Percentiles rank a stretch among this genome's conserved stretches.
These are phyloP conservation scores for Bovichtus variegatus DNA, from an alignment of 2,797 vertebrate genomes.

Conservation along the genomic window DNA sequence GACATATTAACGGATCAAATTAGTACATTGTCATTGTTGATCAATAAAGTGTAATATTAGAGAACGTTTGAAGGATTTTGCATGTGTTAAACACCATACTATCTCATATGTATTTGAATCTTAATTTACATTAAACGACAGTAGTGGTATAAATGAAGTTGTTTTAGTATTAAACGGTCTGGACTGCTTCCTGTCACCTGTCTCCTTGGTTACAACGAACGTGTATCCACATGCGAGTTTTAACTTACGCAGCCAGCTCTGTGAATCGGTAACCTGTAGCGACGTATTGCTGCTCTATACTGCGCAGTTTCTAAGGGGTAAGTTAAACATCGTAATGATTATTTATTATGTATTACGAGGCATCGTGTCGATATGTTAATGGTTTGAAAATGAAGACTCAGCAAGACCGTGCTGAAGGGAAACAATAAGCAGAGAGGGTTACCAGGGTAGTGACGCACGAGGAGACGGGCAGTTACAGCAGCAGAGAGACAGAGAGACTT, in stretches of 20 bases:
- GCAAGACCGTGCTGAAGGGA: not conserved
- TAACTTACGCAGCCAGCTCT: slow-evolving; percentile 7
- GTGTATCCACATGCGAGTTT: slow-evolving; percentile 14
- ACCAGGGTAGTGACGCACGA: slow-evolving; percentile 53
- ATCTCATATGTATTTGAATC: too few relatives aligned
- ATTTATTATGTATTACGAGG: not conserved
- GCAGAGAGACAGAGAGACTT: not conserved
- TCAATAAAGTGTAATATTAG: too few relatives aligned
- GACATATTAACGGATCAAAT: not conserved
- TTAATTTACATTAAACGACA: not conserved
- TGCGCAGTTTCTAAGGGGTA: slow-evolving; percentile 11
- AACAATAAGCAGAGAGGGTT: slow-evolving; percentile 11
- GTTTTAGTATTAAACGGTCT: not conserved
- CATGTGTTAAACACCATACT: too few relatives aligned
- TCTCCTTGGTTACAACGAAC: slow-evolving; percentile 52
- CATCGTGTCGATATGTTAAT: not conserved
- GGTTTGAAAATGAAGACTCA: not conserved
- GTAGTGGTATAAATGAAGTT: not conserved
- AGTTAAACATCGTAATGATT: not conserved
- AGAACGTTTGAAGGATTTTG: not conserved
- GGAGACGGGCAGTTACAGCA: not conserved
- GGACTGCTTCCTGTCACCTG: not conserved
- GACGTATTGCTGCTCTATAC: not conserved
- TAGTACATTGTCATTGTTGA: not conserved
- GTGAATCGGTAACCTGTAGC: slow-evolving; percentile 30